Conservation (phyloP, 2,888 invertebrate species). For the Lepas anatifera region DNA sequence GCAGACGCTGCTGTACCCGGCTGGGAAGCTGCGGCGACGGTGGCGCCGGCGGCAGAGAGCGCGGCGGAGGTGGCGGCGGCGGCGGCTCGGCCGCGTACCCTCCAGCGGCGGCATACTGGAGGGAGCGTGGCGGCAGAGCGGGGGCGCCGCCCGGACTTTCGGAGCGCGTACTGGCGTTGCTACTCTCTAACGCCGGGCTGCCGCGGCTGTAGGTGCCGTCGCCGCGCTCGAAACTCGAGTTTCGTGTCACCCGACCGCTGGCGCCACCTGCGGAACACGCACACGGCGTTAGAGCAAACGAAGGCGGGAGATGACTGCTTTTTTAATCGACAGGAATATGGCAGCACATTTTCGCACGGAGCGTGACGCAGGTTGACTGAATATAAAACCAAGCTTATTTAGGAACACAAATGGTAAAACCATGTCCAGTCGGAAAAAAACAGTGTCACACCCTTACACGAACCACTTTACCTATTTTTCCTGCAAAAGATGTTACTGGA, state of each 20-base stretch:
- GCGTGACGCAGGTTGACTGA: no score
- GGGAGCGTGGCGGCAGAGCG: conserved; percentile 29
- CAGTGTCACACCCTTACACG: no score
- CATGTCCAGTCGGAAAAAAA: no score
- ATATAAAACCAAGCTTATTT: no score
- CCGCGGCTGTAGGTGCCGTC: conserved; percentile 44
- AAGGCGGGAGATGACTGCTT: no score
- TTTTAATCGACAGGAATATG: no score
- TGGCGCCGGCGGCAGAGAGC: not conserved
- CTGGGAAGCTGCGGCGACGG: conserved; percentile 39
- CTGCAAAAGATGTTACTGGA: no score
- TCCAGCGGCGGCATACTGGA: conserved; percentile 1
- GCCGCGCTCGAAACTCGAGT: conserved; percentile 78
- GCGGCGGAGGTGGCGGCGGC: conserved; percentile 21
- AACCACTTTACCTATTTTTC: no score
- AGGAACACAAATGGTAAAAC: no score
- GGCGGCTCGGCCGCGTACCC: conserved; percentile 40
- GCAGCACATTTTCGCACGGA: no score
- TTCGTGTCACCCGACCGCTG: conserved; percentile 58
- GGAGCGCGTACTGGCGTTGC: conserved; percentile 67
- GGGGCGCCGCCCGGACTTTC: conserved; percentile 66
- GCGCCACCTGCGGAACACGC: no score
- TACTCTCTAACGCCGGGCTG: conserved; percentile 68
- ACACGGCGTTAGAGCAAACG: no score
- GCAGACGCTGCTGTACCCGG: conserved; percentile 56